Evolutionary conservation across 2,888 invertebrate genomes (phyloP), one percentile per base, ranked within the genome.

Genomic region (Eupithecia subumbrata): DNA sequence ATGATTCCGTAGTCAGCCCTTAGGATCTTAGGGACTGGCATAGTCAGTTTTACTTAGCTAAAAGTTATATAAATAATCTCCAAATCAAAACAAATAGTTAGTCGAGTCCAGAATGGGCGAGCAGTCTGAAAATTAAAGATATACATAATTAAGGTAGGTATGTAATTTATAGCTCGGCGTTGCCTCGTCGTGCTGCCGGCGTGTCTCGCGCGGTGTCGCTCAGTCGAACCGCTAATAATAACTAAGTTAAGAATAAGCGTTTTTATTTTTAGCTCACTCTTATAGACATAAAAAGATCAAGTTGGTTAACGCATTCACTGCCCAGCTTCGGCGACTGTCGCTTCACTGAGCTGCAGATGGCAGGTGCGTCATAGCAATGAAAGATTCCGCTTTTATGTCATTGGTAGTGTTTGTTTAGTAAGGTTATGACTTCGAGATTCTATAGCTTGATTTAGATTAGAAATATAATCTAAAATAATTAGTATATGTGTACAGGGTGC

Each of bases 401-500:
- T n/a, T 52, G n/a, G n/a, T n/a, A n/a, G n/a, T n/a, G n/a, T 52
- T 52, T 22, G 22, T 22, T 56, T 22, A 22, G 22, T 25, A 25
- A 56, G 56, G 11, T 56, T n/a, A 52, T n/a, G n/a, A 52, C 52
- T 22, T n/a, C 52, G 56, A 56, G 56, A 56, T 56, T 56, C 56
- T 22, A 56, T 25, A 22, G 22, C 22, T 22, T 56, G 12, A 12
- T 56, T 22, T 22, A 22, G 22, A 60, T 22, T 11, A 25, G 1
- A 60, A 60, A 60, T 60, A 14, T 60, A 60, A 25, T 60, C 12
- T 25, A 60, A 25, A 60, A n/a, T 52, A n/a, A 9, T 22, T 2
- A 30, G 30, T 30, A 30, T 30, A 30, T 30, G 30, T 30, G 30
- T 30, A 30, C 30, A 30, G 30, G 3, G 30, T 30, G 30, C 30